A percentile compares a stretch with the other conserved stretches of the same genome.
Evolutionary conservation across 2,888 invertebrate genomes (phyloP).

Genomic region (Dinocampus coccinellae): DNA sequence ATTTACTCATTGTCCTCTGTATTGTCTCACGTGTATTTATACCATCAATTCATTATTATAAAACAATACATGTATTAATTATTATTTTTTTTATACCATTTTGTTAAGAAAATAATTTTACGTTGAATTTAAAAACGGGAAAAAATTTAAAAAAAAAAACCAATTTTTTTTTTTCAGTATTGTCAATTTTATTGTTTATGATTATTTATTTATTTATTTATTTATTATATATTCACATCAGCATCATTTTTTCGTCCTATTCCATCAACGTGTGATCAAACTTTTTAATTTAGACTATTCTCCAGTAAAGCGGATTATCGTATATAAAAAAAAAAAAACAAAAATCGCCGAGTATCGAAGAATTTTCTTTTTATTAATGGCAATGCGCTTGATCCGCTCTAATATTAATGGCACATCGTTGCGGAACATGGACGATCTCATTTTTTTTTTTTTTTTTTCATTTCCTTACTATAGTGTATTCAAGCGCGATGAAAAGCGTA

Average conservation of each 20-base stretch:
- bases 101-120: neutral
- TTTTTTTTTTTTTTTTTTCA: neutral
- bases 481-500: constrained; percentile 6
- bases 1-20: constrained; percentile 25
- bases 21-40: constrained; percentile 31
- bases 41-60: constrained; percentile 14
- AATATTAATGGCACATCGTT: neutral
- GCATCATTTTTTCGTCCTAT: neutral
- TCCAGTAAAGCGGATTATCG: neutral
- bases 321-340: neutral
- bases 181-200: too few relatives aligned
- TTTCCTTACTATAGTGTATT: neutral
- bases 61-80: neutral
- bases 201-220: too few relatives aligned
- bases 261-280: neutral
- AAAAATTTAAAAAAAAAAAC: too few relatives aligned
- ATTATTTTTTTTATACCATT: neutral
- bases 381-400: neutral
- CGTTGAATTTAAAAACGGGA: neutral
- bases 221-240: too few relatives aligned
- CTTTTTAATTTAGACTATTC: neutral
- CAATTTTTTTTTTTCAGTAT: too few relatives aligned
- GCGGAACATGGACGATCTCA: neutral
- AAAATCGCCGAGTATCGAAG: neutral
- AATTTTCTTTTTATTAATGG: neutral